phyloP scores from a whole-genome alignment of 1,140 invertebrate species.

The Chironomus tepperi region DNA sequence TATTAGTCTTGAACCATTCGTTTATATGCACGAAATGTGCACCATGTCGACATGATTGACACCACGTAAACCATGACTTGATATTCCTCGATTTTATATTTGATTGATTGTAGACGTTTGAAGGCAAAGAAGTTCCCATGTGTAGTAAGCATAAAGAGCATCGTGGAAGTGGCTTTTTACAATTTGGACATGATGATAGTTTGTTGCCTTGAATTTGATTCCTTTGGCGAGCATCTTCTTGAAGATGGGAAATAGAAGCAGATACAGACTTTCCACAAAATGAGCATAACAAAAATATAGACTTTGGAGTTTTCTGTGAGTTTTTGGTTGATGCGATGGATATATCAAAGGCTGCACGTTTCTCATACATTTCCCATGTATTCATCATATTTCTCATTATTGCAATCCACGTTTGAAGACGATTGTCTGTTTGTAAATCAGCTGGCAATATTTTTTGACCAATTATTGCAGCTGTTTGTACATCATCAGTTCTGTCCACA shows the following conservation, averaged over 20 bases:
- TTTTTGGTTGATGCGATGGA: conserved; percentile 41
- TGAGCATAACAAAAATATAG: conserved; percentile 84
- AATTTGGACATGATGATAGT: conserved; percentile 86
- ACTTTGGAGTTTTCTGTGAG: conserved; percentile 55
- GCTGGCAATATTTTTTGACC: conserved; percentile 61
- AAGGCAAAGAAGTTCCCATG: conserved; percentile 66
- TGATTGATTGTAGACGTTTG: conserved; percentile 33
- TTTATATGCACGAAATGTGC: conserved; percentile 85
- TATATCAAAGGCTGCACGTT: conserved; percentile 59
- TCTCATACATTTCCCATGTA: conserved; percentile 66
- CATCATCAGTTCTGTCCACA: conserved; percentile 82
- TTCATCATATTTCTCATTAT: conserved; percentile 64
- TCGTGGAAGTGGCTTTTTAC: conserved; percentile 85
- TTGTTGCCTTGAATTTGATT: conserved; percentile 37
- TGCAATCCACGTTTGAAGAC: conserved; percentile 62
- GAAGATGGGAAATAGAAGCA: conserved; percentile 47
- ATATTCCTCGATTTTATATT: conserved; percentile 50
- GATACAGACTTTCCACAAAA: conserved; percentile 92
- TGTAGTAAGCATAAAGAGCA: conserved; percentile 88
- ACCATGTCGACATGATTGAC: conserved; percentile 89
- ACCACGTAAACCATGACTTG: conserved; percentile 93
- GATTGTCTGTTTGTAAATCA: conserved; percentile 53
- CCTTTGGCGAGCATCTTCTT: conserved; percentile 51
- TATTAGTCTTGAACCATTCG: conserved; percentile 89
- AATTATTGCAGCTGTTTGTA: conserved; percentile 82